Evolutionary conservation across 2,888 invertebrate genomes (phyloP).

Genomic region (Homarus gammarus): DNA sequence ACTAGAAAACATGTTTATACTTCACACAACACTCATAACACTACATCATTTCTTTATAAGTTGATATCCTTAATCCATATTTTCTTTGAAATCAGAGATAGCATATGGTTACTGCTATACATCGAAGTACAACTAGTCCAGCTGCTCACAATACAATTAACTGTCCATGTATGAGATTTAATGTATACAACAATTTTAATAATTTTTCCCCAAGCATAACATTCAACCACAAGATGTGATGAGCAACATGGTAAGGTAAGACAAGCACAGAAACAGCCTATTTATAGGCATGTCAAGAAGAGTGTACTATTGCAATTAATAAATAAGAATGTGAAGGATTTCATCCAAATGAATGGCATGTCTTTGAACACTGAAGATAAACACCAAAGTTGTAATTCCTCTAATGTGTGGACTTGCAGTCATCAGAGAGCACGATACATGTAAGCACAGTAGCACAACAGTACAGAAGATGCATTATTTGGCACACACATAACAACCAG

Average conservation of each 20-base stretch:
- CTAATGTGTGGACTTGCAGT: constrained; percentile 18
- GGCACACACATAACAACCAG: constrained; percentile 63
- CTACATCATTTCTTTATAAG: constrained; percentile 24
- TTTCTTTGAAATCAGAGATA: constrained; percentile 35
- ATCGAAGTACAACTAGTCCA: constrained; percentile 48
- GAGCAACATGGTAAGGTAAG: constrained; percentile 54
- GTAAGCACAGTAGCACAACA: constrained; percentile 61
- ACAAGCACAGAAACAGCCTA: constrained; percentile 44
- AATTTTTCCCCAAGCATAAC: constrained; percentile 50
- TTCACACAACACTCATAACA: constrained; percentile 40
- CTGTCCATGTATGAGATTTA: constrained; percentile 37
- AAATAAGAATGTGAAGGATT: constrained; percentile 31
- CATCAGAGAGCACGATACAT: constrained; percentile 45
- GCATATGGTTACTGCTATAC: constrained; percentile 46
- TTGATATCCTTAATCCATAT: constrained; percentile 20
- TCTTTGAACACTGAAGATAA: constrained; percentile 42
- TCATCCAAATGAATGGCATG: constrained; percentile 29
- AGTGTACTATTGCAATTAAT: constrained; percentile 12
- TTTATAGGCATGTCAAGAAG: constrained; percentile 48
- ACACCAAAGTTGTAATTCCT: constrained; percentile 42
- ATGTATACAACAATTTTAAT: constrained; percentile 21
- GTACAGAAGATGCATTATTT: constrained; percentile 54
- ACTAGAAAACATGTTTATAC: constrained; percentile 15
- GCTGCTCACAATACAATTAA: constrained; percentile 36
- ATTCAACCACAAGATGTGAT: constrained; percentile 51